A percentile compares a stretch with the other conserved stretches of the same genome.
Evolutionary conservation across 2,888 invertebrate species (phyloP).

Genomic region (Adelphocoris suturalis): DNA sequence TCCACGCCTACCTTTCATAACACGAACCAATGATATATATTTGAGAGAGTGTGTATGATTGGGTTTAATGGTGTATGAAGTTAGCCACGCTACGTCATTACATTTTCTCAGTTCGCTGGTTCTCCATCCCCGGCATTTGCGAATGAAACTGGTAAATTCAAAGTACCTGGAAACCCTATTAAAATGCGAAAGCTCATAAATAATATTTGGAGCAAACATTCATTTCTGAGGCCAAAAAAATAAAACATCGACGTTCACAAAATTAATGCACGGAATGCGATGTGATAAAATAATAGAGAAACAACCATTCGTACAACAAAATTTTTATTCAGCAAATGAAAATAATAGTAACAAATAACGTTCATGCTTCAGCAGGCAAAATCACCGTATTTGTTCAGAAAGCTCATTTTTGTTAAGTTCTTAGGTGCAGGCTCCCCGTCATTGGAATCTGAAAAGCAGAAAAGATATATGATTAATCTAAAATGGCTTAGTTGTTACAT

Average conservation of each 20-base stretch:
- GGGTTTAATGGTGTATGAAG: too few species aligned
- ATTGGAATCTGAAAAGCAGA: not conserved
- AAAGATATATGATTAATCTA: not conserved
- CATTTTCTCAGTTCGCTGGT: too few species aligned
- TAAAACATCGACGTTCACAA: not conserved
- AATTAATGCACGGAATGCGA: not conserved
- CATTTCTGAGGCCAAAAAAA: not conserved
- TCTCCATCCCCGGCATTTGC: too few species aligned
- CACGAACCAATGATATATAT: too few species aligned
- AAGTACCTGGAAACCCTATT: too few species aligned
- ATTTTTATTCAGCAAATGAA: slow-evolving; percentile 5
- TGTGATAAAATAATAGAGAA: not conserved
- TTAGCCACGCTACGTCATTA: too few species aligned
- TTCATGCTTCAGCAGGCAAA: slow-evolving; percentile 15
- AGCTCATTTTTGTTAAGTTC: not conserved
- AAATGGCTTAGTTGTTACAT: too few species aligned
- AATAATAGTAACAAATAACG: not conserved
- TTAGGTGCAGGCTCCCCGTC: too few species aligned
- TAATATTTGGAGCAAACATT: not conserved
- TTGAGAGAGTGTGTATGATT: too few species aligned
- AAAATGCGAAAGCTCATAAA: too few species aligned
- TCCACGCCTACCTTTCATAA: too few species aligned
- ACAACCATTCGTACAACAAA: not conserved
- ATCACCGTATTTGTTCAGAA: not conserved
- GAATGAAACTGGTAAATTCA: too few species aligned